Evolutionary conservation across 2,888 invertebrate species (phyloP).

Genomic region (Plusia festucae): DNA sequence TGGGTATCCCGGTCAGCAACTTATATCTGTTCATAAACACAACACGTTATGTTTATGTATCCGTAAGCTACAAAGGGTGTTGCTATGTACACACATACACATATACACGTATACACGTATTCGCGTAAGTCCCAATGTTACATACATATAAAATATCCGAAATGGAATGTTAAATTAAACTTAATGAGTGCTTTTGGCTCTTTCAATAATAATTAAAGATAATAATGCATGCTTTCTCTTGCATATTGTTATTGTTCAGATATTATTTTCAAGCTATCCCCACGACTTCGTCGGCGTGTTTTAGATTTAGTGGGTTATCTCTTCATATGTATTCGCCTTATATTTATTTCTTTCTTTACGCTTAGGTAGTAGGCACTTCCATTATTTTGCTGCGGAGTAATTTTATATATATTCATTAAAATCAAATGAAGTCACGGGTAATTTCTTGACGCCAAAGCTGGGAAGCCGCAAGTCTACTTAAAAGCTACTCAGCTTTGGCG

Average conservation of each 20-base stretch:
- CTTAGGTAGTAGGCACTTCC: too few relatives aligned
- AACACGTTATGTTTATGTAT: slow-evolving; percentile 30
- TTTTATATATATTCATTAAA: too few relatives aligned
- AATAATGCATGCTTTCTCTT: not conserved
- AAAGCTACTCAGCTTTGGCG: too few relatives aligned
- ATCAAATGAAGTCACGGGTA: too few relatives aligned
- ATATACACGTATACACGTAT: not conserved
- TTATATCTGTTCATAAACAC: slow-evolving; percentile 30
- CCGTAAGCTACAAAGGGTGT: slow-evolving; percentile 13
- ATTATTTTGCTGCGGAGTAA: too few relatives aligned
- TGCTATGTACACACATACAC: slow-evolving; percentile 12
- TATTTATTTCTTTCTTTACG: too few relatives aligned
- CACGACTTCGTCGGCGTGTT: too few relatives aligned
- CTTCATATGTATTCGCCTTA: too few relatives aligned
- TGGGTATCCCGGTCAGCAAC: slow-evolving; percentile 7
- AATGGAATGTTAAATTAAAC: not conserved
- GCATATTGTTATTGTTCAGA: not conserved
- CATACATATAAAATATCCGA: not conserved
- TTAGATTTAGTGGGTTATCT: too few relatives aligned
- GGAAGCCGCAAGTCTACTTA: too few relatives aligned
- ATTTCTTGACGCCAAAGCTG: too few relatives aligned
- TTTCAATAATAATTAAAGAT: not conserved
- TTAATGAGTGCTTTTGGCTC: not conserved
- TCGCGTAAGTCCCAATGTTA: not conserved
- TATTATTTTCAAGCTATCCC: too few relatives aligned